A percentile compares a stretch with the other conserved stretches of the same genome.
Conservation (phyloP, 2,797 vertebrate genomes). For the Xyrichtys novacula region DNA sequence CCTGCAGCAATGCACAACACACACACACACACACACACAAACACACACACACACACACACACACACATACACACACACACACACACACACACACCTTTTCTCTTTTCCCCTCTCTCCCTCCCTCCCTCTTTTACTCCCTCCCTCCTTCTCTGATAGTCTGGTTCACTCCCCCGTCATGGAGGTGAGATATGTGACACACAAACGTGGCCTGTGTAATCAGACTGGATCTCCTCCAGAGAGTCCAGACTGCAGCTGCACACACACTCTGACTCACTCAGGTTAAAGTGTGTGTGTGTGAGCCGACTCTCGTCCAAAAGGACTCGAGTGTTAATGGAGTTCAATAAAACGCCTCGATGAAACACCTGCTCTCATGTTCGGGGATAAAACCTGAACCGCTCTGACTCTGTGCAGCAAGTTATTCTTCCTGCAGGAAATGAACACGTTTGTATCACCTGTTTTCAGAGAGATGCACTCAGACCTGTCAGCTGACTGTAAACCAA, state of each 20-base stretch:
- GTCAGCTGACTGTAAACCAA: too few species aligned
- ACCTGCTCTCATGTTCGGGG: too few species aligned
- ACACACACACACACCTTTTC: slow-evolving; percentile 17
- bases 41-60: slow-evolving; percentile 15
- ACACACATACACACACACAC: slow-evolving; percentile 6
- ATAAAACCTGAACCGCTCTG: too few species aligned
- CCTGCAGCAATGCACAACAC: too few species aligned
- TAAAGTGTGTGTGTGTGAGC: not conserved
- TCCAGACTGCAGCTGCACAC: not conserved
- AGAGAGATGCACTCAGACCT: too few species aligned
- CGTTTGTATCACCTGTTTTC: too few species aligned
- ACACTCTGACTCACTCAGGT: not conserved
- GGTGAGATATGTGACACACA: slow-evolving; percentile 45
- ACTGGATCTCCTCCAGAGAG: not conserved
- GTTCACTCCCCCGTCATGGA: not conserved
- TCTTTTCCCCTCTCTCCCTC: not conserved
- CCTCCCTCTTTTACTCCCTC: not conserved
- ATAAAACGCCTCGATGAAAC: too few species aligned
- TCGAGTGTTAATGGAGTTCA: not conserved
- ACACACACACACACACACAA: not conserved
- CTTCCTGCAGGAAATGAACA: too few species aligned
- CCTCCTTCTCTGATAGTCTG: not conserved
- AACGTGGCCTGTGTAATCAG: slow-evolving; percentile 17
- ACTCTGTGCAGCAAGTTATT: too few species aligned
- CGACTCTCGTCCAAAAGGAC: not conserved